Percentiles rank a stretch among this genome's conserved stretches.
phyloP scores from a whole-genome alignment of 2,888 invertebrate genomes.

The Conus canariensis region DNA sequence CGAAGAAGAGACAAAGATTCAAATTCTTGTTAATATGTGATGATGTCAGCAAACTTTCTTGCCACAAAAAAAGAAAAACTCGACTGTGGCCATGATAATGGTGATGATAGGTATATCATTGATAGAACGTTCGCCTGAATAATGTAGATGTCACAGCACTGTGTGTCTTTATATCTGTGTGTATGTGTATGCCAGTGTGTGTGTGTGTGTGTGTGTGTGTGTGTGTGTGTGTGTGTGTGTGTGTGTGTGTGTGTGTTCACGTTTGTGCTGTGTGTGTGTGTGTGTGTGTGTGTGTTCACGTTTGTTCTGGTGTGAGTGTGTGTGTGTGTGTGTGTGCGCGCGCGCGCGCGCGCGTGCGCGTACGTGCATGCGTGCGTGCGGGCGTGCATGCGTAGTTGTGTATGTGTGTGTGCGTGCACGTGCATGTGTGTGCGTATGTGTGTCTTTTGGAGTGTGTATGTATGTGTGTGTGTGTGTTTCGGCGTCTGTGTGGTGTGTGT shows the following conservation, averaged over 20 bases:
- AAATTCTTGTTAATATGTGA: too few species aligned
- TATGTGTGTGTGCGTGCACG: background rate
- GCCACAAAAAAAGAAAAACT: too few species aligned
- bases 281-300: slow-evolving; percentile 1
- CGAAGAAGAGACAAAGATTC: too few species aligned
- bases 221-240: too few species aligned
- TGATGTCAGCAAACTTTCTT: too few species aligned
- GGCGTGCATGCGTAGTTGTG: background rate
- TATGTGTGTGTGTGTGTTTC: background rate
- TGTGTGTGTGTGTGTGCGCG: background rate
- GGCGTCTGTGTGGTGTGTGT: background rate
- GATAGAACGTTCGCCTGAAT: too few species aligned
- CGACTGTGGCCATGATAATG: too few species aligned
- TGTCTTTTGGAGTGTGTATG: background rate
- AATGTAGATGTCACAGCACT: background rate
- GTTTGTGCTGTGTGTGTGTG: slow-evolving; percentile 19
- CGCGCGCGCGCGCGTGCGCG: background rate
- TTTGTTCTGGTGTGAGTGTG: slow-evolving; percentile 7
- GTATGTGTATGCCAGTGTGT: background rate
- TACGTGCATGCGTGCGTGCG: background rate
- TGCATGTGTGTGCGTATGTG: background rate
- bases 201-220: slow-evolving; percentile 17
- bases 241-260: background rate
- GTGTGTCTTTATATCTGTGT: background rate
- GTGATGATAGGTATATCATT: too few species aligned